A percentile compares a stretch with the other conserved stretches of the same genome.
These are phyloP conservation scores for Venustoraphidia nigricollis DNA, from an alignment of 2,888 invertebrate genomes.

Conservation along the genomic window DNA sequence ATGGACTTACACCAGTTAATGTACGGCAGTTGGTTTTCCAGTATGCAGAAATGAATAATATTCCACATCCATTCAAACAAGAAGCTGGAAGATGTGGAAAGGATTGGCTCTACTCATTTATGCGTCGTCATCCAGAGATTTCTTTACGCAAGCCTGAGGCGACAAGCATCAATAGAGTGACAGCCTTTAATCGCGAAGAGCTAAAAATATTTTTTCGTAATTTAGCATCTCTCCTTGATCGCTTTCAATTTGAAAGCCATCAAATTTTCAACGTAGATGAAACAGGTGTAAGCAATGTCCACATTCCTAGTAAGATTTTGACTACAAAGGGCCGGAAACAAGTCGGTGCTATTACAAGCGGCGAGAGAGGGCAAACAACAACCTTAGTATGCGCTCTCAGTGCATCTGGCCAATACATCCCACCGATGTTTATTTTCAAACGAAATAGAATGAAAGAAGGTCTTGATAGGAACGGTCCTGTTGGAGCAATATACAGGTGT, in stretches of 20 bases:
- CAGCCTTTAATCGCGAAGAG: constrained; percentile 16
- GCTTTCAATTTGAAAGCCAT: constrained; percentile 13
- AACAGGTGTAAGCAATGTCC: constrained; percentile 25
- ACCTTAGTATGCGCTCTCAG: constrained; percentile 27
- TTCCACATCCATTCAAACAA: no score
- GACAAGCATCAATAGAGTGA: constrained; percentile 16
- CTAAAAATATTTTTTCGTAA: constrained; percentile 15
- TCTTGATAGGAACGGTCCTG: constrained; percentile 24
- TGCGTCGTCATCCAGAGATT: constrained; percentile 12
- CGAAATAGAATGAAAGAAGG: constrained; percentile 23
- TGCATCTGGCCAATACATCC: constrained; percentile 23
- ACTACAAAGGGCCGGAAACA: constrained; percentile 24
- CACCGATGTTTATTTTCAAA: constrained; percentile 30
- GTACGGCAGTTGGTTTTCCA: neutral
- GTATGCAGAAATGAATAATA: no score
- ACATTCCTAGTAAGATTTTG: constrained; percentile 22
- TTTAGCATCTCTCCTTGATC: constrained; percentile 13
- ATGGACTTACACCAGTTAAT: constrained; percentile 6
- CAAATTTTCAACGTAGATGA: constrained; percentile 26
- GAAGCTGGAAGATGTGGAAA: constrained; percentile 5
- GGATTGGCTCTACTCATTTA: constrained; percentile 13
- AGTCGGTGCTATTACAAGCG: constrained; percentile 24
- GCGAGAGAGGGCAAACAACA: constrained; percentile 24
- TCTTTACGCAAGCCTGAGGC: constrained; percentile 16
- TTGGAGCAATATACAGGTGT: constrained; percentile 19